phyloP scores from a whole-genome alignment of 2,797 vertebrate species.

The Stomatorhinus walkeri region DNA sequence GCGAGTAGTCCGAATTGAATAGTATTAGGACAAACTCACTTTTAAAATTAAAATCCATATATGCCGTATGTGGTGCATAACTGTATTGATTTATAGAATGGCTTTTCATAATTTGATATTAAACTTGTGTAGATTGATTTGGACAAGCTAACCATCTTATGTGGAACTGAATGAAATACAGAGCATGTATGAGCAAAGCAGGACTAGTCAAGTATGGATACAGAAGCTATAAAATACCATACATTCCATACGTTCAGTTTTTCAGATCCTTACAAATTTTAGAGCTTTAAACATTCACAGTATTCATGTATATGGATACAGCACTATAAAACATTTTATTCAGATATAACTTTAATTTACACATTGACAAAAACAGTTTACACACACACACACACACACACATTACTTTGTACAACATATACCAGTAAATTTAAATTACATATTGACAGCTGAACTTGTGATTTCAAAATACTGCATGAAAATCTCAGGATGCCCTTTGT shows the following conservation, averaged over 20 bases:
- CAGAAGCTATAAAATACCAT: background rate
- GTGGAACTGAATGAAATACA: background rate
- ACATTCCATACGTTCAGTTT: background rate
- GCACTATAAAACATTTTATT: slow-evolving; percentile 14
- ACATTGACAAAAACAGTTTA: slow-evolving; percentile 27
- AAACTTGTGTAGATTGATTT: background rate
- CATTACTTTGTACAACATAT: slow-evolving; percentile 23
- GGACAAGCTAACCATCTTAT: background rate
- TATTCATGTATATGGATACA: background rate
- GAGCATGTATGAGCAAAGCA: background rate
- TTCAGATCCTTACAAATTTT: background rate
- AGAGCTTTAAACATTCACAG: background rate
- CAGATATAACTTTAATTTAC: slow-evolving; percentile 26
- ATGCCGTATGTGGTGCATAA: background rate
- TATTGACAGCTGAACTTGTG: slow-evolving; percentile 62
- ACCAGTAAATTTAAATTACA: slow-evolving; percentile 33
- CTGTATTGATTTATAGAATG: background rate
- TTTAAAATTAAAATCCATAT: background rate
- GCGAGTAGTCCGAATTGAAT: background rate
- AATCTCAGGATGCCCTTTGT: slow-evolving; percentile 81
- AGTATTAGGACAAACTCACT: background rate
- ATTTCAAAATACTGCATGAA: slow-evolving; percentile 90
- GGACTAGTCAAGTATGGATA: background rate
- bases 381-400: slow-evolving; percentile 6
- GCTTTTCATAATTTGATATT: background rate